Base-by-base conservation (phyloP, 2,113 vertebrate species). In the Lipotes vexillifer region DNA sequence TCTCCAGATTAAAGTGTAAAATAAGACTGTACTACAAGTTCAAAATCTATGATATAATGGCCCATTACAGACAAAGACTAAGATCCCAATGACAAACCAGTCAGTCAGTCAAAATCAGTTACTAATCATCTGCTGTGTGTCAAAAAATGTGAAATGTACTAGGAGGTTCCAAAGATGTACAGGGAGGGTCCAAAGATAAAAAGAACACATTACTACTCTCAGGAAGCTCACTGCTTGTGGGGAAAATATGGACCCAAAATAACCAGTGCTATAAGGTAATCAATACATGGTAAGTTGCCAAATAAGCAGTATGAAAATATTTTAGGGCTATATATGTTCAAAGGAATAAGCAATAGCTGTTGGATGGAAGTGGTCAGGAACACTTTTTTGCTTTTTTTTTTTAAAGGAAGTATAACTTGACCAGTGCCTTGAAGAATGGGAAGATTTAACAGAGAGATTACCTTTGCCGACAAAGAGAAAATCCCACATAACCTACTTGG, bases 381-480 rank as follows among this genome's bases (percentile, higher is more conserved):
- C 2, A 66, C 29, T 55, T 38, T 27, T n/a, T 57, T 29, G 2
- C 4, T 38, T 46, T 9, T 52, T 9, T 52, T 13, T 68, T 25
- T 46, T 59, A 61, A 29, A 78, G 77, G 36, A 93, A 5, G 0
- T 65, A 5, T 91, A 81, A 92, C 12, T 17, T 78, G 46, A 92
- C 52, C 38, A 74, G 6, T 68, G 23, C 36, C 33, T 90, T 90
- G 49, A 86, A 80, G 23, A 96, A 92, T 23, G 59, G 31, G 3
- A 94, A 74, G 66, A 72, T 89, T 85, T 96, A 72, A 36, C n/a
- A 38, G 57, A 95, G 72, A 87, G 27, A 66, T 69, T 65, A 71
- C 57, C 49, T 82, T 96, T 74, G n/a, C 65, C 49, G 41, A 46
- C 23, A 71, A 71, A 95, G 57, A 90, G 46, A 95, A 93, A 90